These are phyloP conservation scores for Augochlora pura DNA, from an alignment of 1,140 invertebrate species.

Conservation along the genomic window DNA sequence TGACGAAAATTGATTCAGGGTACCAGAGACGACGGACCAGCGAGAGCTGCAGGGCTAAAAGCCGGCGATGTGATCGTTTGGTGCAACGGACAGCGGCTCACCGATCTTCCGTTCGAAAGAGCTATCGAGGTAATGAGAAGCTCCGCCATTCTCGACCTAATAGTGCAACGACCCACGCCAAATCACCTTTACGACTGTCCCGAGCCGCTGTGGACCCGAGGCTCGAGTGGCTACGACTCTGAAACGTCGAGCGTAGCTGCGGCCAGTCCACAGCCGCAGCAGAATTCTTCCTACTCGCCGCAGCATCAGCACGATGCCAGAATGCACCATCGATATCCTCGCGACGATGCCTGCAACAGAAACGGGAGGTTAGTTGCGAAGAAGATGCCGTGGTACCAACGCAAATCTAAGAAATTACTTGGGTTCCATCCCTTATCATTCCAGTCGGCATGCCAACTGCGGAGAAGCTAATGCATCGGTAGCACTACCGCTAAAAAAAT, in stretches of 20 bases:
- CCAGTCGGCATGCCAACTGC: no score
- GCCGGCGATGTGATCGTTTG: slow-evolving; percentile 95
- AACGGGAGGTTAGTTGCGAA: slow-evolving; percentile 66
- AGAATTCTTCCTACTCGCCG: slow-evolving; percentile 67
- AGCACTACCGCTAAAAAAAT: no score
- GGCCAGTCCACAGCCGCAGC: slow-evolving; percentile 67
- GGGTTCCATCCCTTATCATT: no score
- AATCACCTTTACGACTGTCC: slow-evolving; percentile 76
- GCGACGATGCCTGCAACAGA: slow-evolving; percentile 64
- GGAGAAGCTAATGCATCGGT: no score
- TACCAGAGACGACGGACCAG: slow-evolving; percentile 93
- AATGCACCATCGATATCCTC: slow-evolving; percentile 58
- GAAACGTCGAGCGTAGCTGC: slow-evolving; percentile 73
- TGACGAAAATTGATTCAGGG: slow-evolving; percentile 82
- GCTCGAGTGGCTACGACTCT: slow-evolving; percentile 77
- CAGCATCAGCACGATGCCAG: slow-evolving; percentile 64
- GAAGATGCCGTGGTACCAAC: not conserved
- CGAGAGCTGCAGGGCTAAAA: slow-evolving; percentile 91
- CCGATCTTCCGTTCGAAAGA: slow-evolving; percentile 76
- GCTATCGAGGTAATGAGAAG: slow-evolving; percentile 77
- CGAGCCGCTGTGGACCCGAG: slow-evolving; percentile 73
- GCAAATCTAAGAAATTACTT: no score
- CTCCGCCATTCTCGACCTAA: slow-evolving; percentile 72
- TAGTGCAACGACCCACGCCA: slow-evolving; percentile 73
- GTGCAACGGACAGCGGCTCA: slow-evolving; percentile 87